These are phyloP conservation scores for Caenorhabditis wallacei DNA, from an alignment of 2,888 invertebrate genomes.

Conservation along the genomic window DNA sequence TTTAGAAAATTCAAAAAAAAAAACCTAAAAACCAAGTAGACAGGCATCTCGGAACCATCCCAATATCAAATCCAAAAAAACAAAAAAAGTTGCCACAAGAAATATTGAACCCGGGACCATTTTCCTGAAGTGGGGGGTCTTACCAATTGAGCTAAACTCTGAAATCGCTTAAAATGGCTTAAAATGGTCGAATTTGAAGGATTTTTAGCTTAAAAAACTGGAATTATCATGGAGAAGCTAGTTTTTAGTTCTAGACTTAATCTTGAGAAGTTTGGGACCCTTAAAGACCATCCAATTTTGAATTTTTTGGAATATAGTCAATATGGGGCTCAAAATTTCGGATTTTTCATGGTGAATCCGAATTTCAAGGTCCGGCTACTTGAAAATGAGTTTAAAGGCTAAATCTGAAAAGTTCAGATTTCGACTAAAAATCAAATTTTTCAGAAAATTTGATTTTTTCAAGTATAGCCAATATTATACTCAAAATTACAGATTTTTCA, in stretches of 20 bases:
- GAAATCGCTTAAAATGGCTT: neutral
- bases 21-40: too few relatives aligned
- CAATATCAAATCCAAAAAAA: neutral
- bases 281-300: too few relatives aligned
- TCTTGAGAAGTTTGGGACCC: too few relatives aligned
- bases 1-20: too few relatives aligned
- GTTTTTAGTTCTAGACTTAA: neutral
- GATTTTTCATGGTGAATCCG: neutral
- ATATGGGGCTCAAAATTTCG: conserved; percentile 8
- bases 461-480: neutral
- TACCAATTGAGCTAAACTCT: conserved; percentile 9
- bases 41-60: too few relatives aligned
- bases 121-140: neutral
- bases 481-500: too few relatives aligned
- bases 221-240: too few relatives aligned
- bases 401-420: neutral
- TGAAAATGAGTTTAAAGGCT: neutral
- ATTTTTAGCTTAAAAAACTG: too few relatives aligned
- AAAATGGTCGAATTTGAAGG: too few relatives aligned
- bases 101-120: neutral
- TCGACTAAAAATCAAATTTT: neutral
- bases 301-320: neutral
- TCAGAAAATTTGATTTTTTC: neutral
- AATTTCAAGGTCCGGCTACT: neutral
- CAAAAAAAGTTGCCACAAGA: neutral